These are phyloP conservation scores for Chironomus tepperi DNA, from an alignment of 1,140 invertebrate genomes.

Conservation along the genomic window DNA sequence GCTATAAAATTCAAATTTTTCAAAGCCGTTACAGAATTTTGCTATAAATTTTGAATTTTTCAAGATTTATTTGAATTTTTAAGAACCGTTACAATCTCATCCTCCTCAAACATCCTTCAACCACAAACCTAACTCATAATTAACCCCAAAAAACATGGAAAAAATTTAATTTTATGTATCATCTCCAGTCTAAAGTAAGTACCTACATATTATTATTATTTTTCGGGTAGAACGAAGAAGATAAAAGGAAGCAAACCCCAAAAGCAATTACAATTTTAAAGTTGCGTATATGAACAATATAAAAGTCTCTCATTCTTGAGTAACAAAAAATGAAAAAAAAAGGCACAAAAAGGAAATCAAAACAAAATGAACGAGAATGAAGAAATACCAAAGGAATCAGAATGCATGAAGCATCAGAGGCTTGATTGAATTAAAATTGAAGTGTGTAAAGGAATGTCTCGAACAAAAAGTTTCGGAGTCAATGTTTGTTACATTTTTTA, in stretches of 20 bases:
- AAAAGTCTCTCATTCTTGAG: not conserved
- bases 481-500: not conserved
- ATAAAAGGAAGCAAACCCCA: not conserved
- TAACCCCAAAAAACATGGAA: too few species aligned
- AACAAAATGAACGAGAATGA: not conserved
- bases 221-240: constrained; percentile 6
- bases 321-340: not conserved
- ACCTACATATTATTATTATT: not conserved
- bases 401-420: constrained; percentile 11
- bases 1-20: too few species aligned
- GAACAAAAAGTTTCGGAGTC: not conserved
- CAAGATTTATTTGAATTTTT: too few species aligned
- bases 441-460: not conserved
- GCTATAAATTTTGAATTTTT: too few species aligned
- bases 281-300: not conserved
- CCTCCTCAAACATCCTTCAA: too few species aligned
- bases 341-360: not conserved
- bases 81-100: too few species aligned
- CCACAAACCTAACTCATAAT: too few species aligned
- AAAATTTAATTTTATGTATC: too few species aligned
- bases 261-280: not conserved
- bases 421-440: not conserved
- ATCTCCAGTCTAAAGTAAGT: too few species aligned
- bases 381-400: not conserved
- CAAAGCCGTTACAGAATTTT: too few species aligned